Evolutionary conservation across 2,797 vertebrate species (phyloP).

Genomic region (Lutjanus campechanus): DNA sequence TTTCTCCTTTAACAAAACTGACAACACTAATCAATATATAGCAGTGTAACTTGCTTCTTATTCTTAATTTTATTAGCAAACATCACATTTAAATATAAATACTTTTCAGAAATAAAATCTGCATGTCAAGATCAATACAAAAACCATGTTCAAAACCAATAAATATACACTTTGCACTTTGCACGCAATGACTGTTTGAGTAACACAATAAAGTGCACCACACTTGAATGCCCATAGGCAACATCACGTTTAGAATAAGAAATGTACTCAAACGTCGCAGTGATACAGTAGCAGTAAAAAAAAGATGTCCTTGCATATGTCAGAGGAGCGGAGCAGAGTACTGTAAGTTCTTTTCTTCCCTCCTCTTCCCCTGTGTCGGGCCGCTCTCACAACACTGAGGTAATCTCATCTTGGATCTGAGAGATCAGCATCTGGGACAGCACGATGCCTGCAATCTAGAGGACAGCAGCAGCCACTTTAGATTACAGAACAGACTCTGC

Average conservation of each 20-base stretch:
- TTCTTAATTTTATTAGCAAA: constrained; percentile 66
- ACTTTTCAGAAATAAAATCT: constrained; percentile 35
- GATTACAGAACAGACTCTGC: constrained; percentile 42
- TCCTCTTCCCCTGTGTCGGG: constrained; percentile 38
- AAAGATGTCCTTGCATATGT: constrained; percentile 59
- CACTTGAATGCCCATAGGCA: constrained; percentile 17
- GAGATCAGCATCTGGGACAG: constrained; percentile 88
- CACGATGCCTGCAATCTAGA: constrained; percentile 87
- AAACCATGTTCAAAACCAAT: constrained; percentile 53
- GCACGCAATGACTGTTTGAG: constrained; percentile 18
- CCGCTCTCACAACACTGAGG: constrained; percentile 74
- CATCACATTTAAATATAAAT: constrained; percentile 61
- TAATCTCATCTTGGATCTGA: constrained; percentile 87
- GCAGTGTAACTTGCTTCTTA: background rate
- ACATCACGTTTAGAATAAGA: constrained; percentile 33
- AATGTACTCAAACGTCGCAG: constrained; percentile 31
- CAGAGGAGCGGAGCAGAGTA: constrained; percentile 24
- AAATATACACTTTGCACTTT: constrained; percentile 46
- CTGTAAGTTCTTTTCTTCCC: constrained; percentile 32
- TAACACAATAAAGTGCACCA: constrained; percentile 38
- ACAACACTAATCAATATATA: background rate
- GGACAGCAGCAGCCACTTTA: constrained; percentile 69
- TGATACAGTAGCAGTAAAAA: constrained; percentile 23
- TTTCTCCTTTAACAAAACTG: background rate
- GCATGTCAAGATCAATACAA: constrained; percentile 50